These are phyloP conservation scores for Agraylea sexmaculata DNA, from an alignment of 1,140 invertebrate species.

Conservation along the genomic window DNA sequence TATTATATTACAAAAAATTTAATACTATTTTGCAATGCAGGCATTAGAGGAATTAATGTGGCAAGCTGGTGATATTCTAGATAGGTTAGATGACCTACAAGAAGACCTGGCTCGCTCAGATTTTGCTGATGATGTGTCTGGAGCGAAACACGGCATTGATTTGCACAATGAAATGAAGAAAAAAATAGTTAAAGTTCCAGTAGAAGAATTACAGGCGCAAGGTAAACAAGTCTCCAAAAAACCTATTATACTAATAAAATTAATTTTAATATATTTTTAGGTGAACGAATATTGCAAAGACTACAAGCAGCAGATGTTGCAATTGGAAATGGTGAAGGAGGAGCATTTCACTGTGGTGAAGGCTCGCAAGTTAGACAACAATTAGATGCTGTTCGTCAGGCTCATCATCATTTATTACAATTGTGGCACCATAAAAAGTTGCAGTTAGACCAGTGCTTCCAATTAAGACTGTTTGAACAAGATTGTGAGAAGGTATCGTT, in stretches of 20 bases:
- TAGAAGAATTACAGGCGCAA: conserved; percentile 79
- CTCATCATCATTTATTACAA: conserved; percentile 81
- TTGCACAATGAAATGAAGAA: conserved; percentile 90
- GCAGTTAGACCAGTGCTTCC: conserved; percentile 90
- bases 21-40: conserved; percentile 29
- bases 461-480: conserved; percentile 89
- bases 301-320: conserved; percentile 33
- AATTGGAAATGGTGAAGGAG: conserved; percentile 32
- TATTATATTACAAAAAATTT: conserved; percentile 6
- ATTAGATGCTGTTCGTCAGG: conserved; percentile 49
- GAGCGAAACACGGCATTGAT: conserved; percentile 82
- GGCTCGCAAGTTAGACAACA: conserved; percentile 30
- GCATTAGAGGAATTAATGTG: conserved; percentile 91
- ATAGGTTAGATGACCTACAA: conserved; percentile 81
- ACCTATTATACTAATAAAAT: neutral
- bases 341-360: conserved; percentile 37
- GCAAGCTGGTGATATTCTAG: conserved; percentile 85
- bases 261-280: conserved; percentile 24
- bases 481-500: conserved; percentile 81
- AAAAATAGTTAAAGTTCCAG: conserved; percentile 82
- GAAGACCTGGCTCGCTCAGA: conserved; percentile 84
- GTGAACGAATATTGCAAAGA: conserved; percentile 41
- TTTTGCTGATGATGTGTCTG: conserved; percentile 83
- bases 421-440: conserved; percentile 89
- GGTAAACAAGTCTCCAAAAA: conserved; percentile 30